A percentile compares a stretch with the other conserved stretches of the same genome.
phyloP scores from a whole-genome alignment of 2,113 vertebrate genomes.

The Crypturellus undulatus region DNA sequence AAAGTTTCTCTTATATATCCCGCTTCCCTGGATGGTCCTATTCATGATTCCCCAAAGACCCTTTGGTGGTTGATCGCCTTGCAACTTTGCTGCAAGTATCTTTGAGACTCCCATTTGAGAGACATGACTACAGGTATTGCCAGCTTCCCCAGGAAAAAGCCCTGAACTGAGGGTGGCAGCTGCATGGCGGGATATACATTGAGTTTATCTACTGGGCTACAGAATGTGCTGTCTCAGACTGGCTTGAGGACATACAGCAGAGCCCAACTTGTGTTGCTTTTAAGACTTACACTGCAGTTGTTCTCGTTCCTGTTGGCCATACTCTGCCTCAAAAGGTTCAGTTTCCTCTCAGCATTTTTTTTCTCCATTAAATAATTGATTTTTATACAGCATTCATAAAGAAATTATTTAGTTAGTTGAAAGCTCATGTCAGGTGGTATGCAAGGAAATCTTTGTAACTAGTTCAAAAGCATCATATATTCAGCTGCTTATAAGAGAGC shows the following conservation, averaged over 20 bases:
- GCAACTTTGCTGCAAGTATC: background rate
- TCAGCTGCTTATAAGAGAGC: background rate
- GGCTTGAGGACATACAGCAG: background rate
- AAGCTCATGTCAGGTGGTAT: slow-evolving; percentile 5
- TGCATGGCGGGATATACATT: background rate
- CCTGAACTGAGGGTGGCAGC: background rate
- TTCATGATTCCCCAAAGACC: background rate
- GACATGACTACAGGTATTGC: background rate
- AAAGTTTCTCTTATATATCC: background rate
- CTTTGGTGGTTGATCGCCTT: background rate
- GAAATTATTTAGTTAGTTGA: slow-evolving; percentile 35
- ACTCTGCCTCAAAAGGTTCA: background rate
- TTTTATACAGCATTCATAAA: background rate
- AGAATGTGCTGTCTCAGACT: background rate
- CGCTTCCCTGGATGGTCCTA: background rate
- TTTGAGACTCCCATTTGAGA: background rate
- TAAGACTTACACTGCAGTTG: background rate
- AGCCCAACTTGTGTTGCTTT: background rate
- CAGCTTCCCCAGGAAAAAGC: background rate
- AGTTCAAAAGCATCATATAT: background rate
- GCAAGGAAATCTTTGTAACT: background rate
- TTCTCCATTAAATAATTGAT: background rate
- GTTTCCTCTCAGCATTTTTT: background rate
- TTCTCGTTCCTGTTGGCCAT: background rate
- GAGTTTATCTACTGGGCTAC: background rate